phyloP scores from a whole-genome alignment of 2,113 vertebrate species.

The Tragelaphus strepsiceros region DNA sequence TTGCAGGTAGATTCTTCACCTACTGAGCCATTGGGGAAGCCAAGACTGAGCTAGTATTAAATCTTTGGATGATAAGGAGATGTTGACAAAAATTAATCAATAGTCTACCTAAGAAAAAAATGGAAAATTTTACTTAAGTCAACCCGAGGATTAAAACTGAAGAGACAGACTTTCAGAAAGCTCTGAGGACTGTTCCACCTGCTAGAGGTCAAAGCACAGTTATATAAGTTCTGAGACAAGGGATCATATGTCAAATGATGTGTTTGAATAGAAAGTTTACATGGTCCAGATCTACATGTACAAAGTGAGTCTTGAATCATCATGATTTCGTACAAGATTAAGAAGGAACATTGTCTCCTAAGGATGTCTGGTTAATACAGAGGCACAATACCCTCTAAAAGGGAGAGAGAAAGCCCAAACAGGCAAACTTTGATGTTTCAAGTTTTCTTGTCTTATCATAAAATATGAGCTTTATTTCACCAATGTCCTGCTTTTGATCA shows the following conservation, averaged over 20 bases:
- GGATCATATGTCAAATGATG: background rate
- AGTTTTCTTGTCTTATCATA: background rate
- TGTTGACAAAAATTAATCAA: background rate
- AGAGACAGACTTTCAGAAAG: background rate
- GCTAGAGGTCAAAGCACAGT: background rate
- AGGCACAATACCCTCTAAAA: background rate
- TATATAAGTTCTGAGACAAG: background rate
- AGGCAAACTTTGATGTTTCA: background rate
- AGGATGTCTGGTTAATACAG: background rate
- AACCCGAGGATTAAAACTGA: background rate
- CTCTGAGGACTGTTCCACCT: background rate
- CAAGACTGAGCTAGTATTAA: background rate
- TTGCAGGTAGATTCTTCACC: background rate
- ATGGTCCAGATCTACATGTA: background rate
- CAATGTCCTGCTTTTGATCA: background rate
- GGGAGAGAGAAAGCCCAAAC: background rate
- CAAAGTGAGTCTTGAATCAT: background rate
- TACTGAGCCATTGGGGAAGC: background rate
- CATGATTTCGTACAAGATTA: background rate
- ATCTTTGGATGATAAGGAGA: background rate
- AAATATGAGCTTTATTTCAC: background rate
- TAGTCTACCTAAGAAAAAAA: background rate
- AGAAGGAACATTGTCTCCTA: background rate
- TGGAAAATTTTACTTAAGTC: background rate
- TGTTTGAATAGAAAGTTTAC: background rate